These are phyloP conservation scores for Cebuella pygmaea DNA, from an alignment of 2,797 vertebrate species.

Conservation along the genomic window DNA sequence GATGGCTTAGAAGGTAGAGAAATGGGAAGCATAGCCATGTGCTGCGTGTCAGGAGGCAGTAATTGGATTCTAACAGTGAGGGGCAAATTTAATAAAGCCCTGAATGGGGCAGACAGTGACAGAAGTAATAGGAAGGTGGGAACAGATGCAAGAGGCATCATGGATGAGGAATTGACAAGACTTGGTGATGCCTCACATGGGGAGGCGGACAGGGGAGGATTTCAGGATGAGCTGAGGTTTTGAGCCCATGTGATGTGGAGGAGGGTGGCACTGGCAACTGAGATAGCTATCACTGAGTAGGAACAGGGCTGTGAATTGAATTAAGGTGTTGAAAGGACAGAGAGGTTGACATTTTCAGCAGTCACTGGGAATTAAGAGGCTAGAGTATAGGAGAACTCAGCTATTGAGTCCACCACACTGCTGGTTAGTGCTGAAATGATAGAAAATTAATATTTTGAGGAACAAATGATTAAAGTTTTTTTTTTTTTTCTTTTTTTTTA, in stretches of 20 bases:
- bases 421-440: neutral
- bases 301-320: slow-evolving; percentile 19
- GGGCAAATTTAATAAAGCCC: slow-evolving; percentile 41
- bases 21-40: neutral
- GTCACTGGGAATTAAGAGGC: neutral
- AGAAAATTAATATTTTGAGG: slow-evolving; percentile 49
- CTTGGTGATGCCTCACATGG: neutral
- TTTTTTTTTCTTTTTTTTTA: too few relatives aligned
- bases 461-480: neutral
- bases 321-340: slow-evolving; percentile 25
- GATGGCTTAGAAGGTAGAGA: neutral
- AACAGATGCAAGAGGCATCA: neutral
- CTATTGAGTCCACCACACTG: neutral
- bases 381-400: neutral
- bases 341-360: slow-evolving; percentile 36
- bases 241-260: neutral
- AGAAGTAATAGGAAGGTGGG: slow-evolving; percentile 36
- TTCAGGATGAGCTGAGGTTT: slow-evolving; percentile 11
- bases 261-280: neutral
- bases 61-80: slow-evolving; percentile 51
- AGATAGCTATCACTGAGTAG: neutral
- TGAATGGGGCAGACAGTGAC: neutral
- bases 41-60: neutral
- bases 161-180: slow-evolving; percentile 18
- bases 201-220: neutral